phyloP scores from a whole-genome alignment of 2,888 invertebrate species.

The Steromphala cineraria region DNA sequence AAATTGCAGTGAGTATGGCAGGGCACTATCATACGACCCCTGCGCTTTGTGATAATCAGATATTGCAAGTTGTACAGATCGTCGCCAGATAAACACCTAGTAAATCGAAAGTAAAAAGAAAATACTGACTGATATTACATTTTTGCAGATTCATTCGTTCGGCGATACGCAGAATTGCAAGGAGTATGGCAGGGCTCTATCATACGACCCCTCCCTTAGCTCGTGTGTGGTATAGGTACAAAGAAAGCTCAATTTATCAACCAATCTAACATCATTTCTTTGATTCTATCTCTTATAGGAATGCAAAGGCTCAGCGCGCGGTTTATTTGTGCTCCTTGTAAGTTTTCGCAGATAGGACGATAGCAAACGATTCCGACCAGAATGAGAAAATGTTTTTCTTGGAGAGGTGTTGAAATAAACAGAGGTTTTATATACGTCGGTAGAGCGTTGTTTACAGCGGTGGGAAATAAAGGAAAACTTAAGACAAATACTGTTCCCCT shows the following conservation, averaged over 20 bases:
- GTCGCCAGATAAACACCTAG: too few relatives aligned
- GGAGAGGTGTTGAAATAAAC: too few relatives aligned
- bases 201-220: background rate
- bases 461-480: too few relatives aligned
- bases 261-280: conserved; percentile 1
- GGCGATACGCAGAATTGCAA: background rate
- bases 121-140: too few relatives aligned
- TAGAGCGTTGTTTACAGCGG: too few relatives aligned
- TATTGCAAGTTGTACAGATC: too few relatives aligned
- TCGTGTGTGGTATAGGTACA: conserved; percentile 13
- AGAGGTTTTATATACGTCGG: too few relatives aligned
- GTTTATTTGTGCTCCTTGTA: conserved; percentile 13
- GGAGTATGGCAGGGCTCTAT: background rate
- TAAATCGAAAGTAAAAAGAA: too few relatives aligned
- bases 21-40: background rate
- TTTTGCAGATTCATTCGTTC: too few relatives aligned
- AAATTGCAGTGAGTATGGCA: background rate
- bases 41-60: too few relatives aligned
- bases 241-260: background rate
- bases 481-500: too few relatives aligned
- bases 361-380: background rate
- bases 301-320: background rate
- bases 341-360: background rate
- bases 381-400: too few relatives aligned
- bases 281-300: background rate